Conservation (phyloP, 2,113 vertebrate species). For the Calcarius ornatus region DNA sequence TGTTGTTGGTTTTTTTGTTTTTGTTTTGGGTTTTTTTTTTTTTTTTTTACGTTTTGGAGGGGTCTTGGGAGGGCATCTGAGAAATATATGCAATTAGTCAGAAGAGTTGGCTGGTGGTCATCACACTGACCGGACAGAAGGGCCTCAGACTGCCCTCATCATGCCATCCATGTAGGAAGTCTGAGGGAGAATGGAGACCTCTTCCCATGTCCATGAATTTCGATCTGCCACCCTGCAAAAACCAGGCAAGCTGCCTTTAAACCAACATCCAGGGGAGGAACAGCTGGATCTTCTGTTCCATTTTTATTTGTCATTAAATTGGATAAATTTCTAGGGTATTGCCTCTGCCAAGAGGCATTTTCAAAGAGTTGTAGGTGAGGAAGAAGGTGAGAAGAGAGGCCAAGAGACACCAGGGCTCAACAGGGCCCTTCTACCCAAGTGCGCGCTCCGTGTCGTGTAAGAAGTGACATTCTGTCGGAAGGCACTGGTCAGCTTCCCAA, state of each 20-base stretch:
- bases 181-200: constrained; percentile 54
- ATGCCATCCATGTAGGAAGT: constrained; percentile 28
- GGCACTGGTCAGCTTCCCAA: background rate
- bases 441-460: constrained; percentile 35
- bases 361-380: constrained; percentile 20
- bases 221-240: constrained; percentile 54
- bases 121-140: constrained; percentile 55
- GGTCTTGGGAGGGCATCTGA: constrained; percentile 40
- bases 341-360: constrained; percentile 28
- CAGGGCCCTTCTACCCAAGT: constrained; percentile 50
- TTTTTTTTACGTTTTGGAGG: constrained; percentile 41
- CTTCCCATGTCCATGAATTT: constrained; percentile 50
- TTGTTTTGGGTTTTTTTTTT: background rate
- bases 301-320: constrained; percentile 58
- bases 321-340: constrained; percentile 51
- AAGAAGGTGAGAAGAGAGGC: constrained; percentile 49
- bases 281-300: constrained; percentile 60
- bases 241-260: constrained; percentile 56
- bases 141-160: constrained; percentile 45
- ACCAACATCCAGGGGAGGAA: constrained; percentile 49
- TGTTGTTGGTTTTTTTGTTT: background rate
- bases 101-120: constrained; percentile 59
- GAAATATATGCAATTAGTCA: constrained; percentile 68
- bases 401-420: constrained; percentile 40
- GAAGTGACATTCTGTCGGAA: constrained; percentile 37